A percentile compares a stretch with the other conserved stretches of the same genome.
phyloP scores from a whole-genome alignment of 1,140 invertebrate genomes.

The Stegodyphus mimosarum region DNA sequence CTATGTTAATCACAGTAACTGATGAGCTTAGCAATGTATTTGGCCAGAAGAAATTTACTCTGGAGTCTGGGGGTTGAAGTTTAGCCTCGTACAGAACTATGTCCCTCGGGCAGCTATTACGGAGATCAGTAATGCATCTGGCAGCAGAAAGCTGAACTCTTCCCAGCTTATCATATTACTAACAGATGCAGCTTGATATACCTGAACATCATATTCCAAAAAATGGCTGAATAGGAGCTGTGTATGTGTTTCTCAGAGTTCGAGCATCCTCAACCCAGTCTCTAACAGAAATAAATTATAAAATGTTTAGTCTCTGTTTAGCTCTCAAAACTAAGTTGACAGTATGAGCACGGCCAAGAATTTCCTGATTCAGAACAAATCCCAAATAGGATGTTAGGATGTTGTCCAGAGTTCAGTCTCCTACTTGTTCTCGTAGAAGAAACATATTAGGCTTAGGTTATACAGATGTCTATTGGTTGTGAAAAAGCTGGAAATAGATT shows the following conservation, averaged over 20 bases:
- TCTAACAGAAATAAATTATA: constrained; percentile 8
- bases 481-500: too few species aligned
- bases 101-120: neutral
- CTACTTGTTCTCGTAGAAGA: too few species aligned
- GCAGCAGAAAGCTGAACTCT: neutral
- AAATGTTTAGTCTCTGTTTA: neutral
- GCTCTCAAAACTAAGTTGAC: neutral
- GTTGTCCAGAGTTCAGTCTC: neutral
- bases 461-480: too few species aligned
- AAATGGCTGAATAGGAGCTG: neutral
- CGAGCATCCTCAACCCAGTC: neutral
- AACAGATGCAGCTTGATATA: neutral
- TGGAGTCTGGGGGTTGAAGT: neutral
- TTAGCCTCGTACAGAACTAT: constrained; percentile 3
- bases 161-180: neutral
- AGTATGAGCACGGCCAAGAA: neutral
- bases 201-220: neutral
- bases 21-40: neutral
- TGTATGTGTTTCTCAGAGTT: neutral
- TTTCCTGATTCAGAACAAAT: neutral
- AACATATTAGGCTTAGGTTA: too few species aligned
- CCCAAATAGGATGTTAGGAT: neutral
- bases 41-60: neutral
- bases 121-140: neutral
- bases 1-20: neutral